Evolutionary conservation across 2,797 vertebrate species (phyloP), one percentile per base, ranked within the genome.

Genomic region (Chiroxiphia lanceolata): DNA sequence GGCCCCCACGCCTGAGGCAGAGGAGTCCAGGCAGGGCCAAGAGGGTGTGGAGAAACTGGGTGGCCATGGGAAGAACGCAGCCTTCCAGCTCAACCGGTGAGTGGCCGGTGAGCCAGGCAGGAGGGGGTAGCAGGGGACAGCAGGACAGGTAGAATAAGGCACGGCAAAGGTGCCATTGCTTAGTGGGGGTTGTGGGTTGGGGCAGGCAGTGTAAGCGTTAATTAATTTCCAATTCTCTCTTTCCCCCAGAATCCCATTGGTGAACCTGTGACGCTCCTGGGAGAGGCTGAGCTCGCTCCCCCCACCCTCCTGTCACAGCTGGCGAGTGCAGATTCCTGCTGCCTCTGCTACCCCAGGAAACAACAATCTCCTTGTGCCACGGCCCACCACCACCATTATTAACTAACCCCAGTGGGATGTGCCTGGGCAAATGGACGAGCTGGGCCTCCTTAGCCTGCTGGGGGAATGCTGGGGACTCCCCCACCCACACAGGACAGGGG

Each of bases 61-160:
- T 36, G 91, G 88, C 67, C 93, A 89, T 0, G 92, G 94, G 79
- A 97, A 97, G 83, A 96, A 71, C 19, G 91, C 92, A 25, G 97
- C 98, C 84, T 98, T 98, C 97, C 98, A 98, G 95, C 97, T 98
- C 72, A 98, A 98, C 96, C 97, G 98, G 98, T 98, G 97, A 97
- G 95, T 54, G 20, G 19, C n/a, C 2, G 3, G 74, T 6, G 67
- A 86, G 63, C 38, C 7, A 10, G 57, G 54, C 42, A 12, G 33
- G 68, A 92, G 87, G 47, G 57, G 51, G 50, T 0, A 5, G 69
- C 2, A 4, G 44, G 22, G 45, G 29, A n/a, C 21, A 42, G 23
- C 11, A 59, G 16, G 18, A 38, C 10, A 1, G 34, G 75, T 50
- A 63, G 27, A n/a, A 14, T 31, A 64, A 54, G 47, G 33, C 48